Evolutionary conservation across 2,113 vertebrate species (phyloP).

Genomic region (Varanus salvator): DNA sequence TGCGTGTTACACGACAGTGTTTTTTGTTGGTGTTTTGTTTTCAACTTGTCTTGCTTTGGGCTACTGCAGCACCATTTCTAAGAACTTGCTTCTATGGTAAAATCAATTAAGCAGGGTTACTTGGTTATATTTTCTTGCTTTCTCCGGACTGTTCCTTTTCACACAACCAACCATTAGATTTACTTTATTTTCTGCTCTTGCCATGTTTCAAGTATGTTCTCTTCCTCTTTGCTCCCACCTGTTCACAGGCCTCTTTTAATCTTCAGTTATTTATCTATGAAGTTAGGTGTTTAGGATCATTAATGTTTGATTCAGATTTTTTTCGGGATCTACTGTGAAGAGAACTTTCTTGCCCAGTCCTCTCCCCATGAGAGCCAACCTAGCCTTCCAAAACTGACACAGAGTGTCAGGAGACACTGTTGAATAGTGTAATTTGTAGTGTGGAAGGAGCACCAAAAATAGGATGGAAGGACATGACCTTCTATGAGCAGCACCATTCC

Average conservation of each 20-base stretch:
- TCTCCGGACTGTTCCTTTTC: neutral
- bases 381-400: no score
- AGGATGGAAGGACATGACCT: no score
- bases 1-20: neutral
- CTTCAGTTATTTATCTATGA: neutral
- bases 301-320: neutral
- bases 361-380: no score
- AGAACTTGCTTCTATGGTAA: neutral
- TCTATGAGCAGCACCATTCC: no score
- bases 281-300: neutral
- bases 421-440: no score
- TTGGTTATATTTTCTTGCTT: neutral
- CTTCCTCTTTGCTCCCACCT: neutral
- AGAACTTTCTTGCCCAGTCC: no score
- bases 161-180: neutral
- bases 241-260: neutral
- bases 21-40: constrained; percentile 54
- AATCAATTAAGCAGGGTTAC: neutral
- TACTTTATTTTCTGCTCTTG: neutral
- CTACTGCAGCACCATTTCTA: neutral
- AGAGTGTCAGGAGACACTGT: no score
- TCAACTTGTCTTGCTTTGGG: constrained; percentile 1
- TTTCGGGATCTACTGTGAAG: no score
- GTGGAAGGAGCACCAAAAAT: no score
- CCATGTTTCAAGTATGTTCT: neutral